A percentile compares a stretch with the other conserved stretches of the same genome.
Evolutionary conservation across 2,113 vertebrate genomes (phyloP).

Genomic region (Podarcis muralis): DNA sequence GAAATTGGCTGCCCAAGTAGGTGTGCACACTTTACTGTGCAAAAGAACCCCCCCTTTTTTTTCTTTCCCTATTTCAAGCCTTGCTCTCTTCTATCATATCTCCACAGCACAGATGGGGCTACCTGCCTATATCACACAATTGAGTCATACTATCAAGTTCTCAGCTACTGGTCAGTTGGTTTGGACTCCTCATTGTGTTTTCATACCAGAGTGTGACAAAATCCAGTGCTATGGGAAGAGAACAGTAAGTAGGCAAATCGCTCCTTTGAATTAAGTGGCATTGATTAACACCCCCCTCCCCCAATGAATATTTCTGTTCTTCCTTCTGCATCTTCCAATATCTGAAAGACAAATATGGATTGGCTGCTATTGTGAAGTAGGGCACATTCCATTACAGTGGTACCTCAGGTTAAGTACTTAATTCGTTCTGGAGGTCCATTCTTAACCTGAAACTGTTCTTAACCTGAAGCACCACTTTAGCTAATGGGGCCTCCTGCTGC

Average conservation of each 20-base stretch:
- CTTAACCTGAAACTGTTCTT: too few species aligned
- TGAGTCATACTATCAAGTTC: background rate
- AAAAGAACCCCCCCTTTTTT: background rate
- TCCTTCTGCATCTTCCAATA: background rate
- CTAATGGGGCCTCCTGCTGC: too few species aligned
- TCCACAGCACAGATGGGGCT: background rate
- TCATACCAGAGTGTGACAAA: background rate
- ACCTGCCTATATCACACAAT: background rate
- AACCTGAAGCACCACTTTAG: too few species aligned
- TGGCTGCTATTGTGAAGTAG: background rate
- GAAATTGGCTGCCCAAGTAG: background rate
- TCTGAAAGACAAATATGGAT: background rate
- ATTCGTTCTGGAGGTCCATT: too few species aligned
- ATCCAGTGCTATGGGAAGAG: background rate
- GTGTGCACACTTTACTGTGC: background rate
- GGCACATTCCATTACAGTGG: background rate
- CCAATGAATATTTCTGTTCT: background rate
- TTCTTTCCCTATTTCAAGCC: too few species aligned
- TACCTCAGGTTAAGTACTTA: too few species aligned
- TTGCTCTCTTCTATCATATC: background rate
- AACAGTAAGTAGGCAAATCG: too few species aligned
- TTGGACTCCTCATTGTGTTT: background rate
- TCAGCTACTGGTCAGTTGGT: background rate
- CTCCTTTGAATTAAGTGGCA: background rate
- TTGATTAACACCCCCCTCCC: too few species aligned